Evolutionary conservation across 2,888 invertebrate species (phyloP).

Genomic region (Athalia circularis): DNA sequence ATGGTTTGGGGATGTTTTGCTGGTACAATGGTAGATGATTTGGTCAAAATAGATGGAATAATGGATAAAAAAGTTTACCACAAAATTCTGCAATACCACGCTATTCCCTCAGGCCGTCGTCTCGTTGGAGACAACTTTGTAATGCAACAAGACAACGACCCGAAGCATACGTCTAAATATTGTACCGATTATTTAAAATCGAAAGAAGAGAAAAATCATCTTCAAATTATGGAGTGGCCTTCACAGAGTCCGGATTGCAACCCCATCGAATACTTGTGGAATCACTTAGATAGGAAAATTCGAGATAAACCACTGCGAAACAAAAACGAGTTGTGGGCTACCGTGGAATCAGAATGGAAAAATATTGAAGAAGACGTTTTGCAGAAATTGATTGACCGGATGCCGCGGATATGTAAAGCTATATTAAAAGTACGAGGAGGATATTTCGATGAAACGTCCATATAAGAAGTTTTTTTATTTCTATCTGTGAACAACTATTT

Average conservation of each 20-base stretch:
- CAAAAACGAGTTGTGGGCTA: too few species aligned
- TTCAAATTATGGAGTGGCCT: too few species aligned
- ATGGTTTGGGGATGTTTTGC: constrained; percentile 54
- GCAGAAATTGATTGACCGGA: too few species aligned
- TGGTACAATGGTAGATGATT: constrained; percentile 46
- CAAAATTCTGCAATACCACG: constrained; percentile 48
- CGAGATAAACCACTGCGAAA: too few species aligned
- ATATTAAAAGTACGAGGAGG: too few species aligned
- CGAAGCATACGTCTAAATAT: constrained; percentile 51
- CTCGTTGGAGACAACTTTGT: constrained; percentile 52
- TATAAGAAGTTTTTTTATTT: too few species aligned
- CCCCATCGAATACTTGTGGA: constrained; percentile 30
- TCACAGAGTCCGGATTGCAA: constrained; percentile 15
- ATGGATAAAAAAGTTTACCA: constrained; percentile 52
- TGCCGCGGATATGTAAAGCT: too few species aligned
- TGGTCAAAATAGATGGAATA: constrained; percentile 54
- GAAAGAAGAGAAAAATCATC: too few species aligned
- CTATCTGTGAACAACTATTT: too few species aligned
- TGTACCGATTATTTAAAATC: constrained; percentile 50
- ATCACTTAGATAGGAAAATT: constrained; percentile 37
- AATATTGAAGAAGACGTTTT: too few species aligned
- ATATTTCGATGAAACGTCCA: too few species aligned
- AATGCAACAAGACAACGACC: constrained; percentile 55
- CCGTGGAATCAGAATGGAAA: too few species aligned
- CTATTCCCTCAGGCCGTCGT: constrained; percentile 49